A percentile compares a stretch with the other conserved stretches of the same genome.
These are phyloP conservation scores for Plecturocebus donacophilus DNA, from an alignment of 2,113 vertebrate species.

Conservation along the genomic window DNA sequence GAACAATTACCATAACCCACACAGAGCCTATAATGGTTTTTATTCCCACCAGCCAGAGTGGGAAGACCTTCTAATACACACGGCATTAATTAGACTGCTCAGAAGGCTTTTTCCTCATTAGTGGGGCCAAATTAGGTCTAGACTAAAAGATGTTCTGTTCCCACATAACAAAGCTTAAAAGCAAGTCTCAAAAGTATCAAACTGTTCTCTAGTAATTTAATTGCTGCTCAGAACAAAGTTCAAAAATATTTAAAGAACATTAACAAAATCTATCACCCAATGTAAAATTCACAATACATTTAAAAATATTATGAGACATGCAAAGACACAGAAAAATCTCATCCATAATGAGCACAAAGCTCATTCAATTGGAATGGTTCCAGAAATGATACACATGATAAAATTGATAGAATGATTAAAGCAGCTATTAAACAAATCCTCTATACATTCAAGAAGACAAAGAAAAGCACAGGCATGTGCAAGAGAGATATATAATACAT, in stretches of 20 bases:
- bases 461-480: not conserved
- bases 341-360: not conserved
- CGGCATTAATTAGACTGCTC: not conserved
- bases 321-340: conserved; percentile 1
- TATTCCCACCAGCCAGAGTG: not conserved
- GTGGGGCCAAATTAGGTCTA: not conserved
- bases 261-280: not conserved
- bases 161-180: not conserved
- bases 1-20: not conserved
- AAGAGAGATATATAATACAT: not conserved
- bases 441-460: not conserved
- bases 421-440: not conserved
- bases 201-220: not conserved
- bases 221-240: not conserved
- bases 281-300: not conserved
- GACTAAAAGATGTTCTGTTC: not conserved
- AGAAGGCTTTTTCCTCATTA: not conserved
- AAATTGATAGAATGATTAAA: not conserved
- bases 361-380: not conserved
- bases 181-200: not conserved
- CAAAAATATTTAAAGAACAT: not conserved
- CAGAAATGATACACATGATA: not conserved
- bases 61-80: not conserved
- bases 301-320: not conserved
- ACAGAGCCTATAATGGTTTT: not conserved